phyloP scores from a whole-genome alignment of 2,113 vertebrate species.

The Chionis minor region DNA sequence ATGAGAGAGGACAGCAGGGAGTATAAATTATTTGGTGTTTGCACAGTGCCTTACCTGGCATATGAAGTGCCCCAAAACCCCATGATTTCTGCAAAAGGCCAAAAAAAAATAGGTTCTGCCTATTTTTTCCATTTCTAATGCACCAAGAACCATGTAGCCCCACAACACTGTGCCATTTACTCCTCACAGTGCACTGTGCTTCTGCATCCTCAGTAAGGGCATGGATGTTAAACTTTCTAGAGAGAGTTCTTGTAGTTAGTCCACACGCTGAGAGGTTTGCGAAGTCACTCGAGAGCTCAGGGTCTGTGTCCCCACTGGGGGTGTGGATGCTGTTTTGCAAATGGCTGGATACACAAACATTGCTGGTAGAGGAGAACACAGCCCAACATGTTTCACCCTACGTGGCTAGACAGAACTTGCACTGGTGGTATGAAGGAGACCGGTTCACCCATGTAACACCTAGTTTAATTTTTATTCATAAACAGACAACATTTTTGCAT shows the following conservation, averaged over 20 bases:
- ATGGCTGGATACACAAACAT: neutral
- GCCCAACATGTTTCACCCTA: neutral
- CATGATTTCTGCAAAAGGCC: neutral
- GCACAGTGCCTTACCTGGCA: neutral
- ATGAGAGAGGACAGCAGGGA: neutral
- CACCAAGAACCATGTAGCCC: too few species aligned
- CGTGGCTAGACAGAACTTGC: neutral
- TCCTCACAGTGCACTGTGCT: neutral
- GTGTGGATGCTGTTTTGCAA: neutral
- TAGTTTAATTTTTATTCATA: neutral
- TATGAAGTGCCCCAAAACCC: neutral
- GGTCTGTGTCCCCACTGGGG: accelerated
- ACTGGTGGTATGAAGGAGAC: neutral
- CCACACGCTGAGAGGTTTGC: neutral
- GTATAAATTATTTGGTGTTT: neutral
- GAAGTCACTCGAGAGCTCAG: neutral
- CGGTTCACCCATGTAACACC: neutral
- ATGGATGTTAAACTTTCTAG: accelerated
- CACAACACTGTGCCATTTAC: neutral
- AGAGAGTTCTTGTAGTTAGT: too few species aligned
- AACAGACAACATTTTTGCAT: neutral
- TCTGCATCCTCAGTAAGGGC: neutral
- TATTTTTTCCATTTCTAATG: neutral
- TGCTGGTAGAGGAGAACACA: neutral
- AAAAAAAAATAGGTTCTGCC: neutral